A percentile compares a stretch with the other conserved stretches of the same genome.
Evolutionary conservation across 2,797 vertebrate genomes (phyloP).

Genomic region (Halcyon leucocephala): DNA sequence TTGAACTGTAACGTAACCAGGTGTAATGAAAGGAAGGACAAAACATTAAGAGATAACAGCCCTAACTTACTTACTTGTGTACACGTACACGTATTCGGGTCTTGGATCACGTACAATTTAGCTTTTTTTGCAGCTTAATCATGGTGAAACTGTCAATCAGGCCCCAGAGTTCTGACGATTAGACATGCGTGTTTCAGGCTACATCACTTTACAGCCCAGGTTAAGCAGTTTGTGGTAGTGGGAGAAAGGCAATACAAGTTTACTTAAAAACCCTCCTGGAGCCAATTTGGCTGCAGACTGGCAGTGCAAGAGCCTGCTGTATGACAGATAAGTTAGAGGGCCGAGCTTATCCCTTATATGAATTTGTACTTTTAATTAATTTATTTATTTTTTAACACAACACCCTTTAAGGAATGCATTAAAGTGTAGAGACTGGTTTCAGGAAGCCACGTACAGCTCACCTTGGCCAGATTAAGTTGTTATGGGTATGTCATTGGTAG

Average conservation of each 20-base stretch:
- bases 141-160: conserved; percentile 54
- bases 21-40: conserved; percentile 76
- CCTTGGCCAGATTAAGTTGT: not conserved
- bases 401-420: not conserved
- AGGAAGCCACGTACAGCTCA: conserved; percentile 1
- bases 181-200: conserved; percentile 36
- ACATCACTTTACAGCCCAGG: conserved; percentile 20
- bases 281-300: conserved; percentile 57
- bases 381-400: not conserved
- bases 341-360: not conserved
- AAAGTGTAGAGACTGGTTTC: not conserved
- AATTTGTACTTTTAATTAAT: not conserved
- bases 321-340: conserved; percentile 46
- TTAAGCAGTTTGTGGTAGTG: conserved; percentile 11
- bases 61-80: conserved; percentile 33
- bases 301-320: conserved; percentile 71
- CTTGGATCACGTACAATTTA: not conserved
- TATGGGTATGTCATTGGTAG: not conserved
- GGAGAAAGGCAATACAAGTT: conserved; percentile 57
- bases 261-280: conserved; percentile 20
- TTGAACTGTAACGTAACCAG: conserved; percentile 85
- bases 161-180: conserved; percentile 33
- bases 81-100: conserved; percentile 17
- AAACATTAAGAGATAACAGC: conserved; percentile 55
- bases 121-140: not conserved